phyloP scores from a whole-genome alignment of 2,797 vertebrate genomes.

The Trematomus bernacchii region DNA sequence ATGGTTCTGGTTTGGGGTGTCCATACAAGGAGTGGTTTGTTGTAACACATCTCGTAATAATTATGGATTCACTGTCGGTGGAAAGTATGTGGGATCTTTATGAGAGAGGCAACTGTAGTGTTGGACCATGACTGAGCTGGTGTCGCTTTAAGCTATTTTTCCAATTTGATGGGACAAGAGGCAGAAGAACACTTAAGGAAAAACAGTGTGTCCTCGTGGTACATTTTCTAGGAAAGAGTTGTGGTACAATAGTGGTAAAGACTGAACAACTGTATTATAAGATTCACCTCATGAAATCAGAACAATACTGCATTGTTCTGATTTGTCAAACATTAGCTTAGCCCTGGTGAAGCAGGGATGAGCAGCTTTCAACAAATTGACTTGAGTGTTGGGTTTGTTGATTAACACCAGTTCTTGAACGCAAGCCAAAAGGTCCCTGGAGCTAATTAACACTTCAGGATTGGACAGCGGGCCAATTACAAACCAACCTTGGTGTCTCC shows the following conservation, averaged over 20 bases:
- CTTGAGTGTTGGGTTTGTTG: slow-evolving; percentile 49
- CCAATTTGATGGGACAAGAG: background rate
- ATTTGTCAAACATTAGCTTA: slow-evolving; percentile 46
- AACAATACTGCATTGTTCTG: background rate
- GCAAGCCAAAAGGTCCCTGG: slow-evolving; percentile 57
- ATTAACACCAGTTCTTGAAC: slow-evolving; percentile 54
- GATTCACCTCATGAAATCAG: slow-evolving; percentile 8
- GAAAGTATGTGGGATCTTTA: slow-evolving; percentile 67
- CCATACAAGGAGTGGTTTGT: slow-evolving; percentile 72
- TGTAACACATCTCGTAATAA: slow-evolving; percentile 49
- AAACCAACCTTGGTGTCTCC: slow-evolving; percentile 48
- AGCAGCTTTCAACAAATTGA: slow-evolving; percentile 39
- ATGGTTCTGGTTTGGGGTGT: slow-evolving; percentile 48
- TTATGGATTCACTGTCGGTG: slow-evolving; percentile 59
- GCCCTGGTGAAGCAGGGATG: slow-evolving; percentile 17
- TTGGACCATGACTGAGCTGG: slow-evolving; percentile 20
- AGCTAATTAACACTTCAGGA: slow-evolving; percentile 72
- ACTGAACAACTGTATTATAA: background rate
- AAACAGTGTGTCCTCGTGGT: background rate
- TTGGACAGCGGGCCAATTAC: slow-evolving; percentile 62
- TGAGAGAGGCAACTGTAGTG: slow-evolving; percentile 58
- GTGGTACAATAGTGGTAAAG: background rate
- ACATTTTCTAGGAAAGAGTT: slow-evolving; percentile 9
- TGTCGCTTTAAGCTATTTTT: slow-evolving; percentile 29
- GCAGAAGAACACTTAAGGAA: background rate